Evolutionary conservation across 1,140 invertebrate genomes (phyloP), one percentile per base, ranked within the genome.

Genomic region (Orussus abietinus): DNA sequence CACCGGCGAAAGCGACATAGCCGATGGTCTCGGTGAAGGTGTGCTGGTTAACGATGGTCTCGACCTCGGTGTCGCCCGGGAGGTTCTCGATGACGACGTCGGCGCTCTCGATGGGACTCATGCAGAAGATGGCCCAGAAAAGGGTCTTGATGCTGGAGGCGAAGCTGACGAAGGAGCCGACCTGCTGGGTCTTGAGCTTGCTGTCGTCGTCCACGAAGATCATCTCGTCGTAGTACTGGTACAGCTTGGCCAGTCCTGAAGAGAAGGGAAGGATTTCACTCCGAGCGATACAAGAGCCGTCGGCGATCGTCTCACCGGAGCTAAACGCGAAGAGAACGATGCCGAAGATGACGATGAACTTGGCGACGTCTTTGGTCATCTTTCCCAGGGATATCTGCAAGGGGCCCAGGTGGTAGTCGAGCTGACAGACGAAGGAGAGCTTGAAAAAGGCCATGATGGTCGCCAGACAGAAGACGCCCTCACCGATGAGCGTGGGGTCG

Each of bases 101-200:
- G 9, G 81, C 82, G 17, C 79, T 78, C 55, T 82, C 78, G 32
- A 83, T 63, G 2, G 83, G 78, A 0, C 78, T 75, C 74, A 86
- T 80, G 35, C 84, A 84, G 55, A 88, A 86, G 46, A 88, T 74
- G 0, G 82, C 82, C 85, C 85, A 88, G 61, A 88, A 88, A 18
- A 86, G 71, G 4, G 82, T 86, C 54, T 81, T 83, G 25, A 86
- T 64, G 4, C 83, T 85, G 25, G 74, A 77, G 3, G 44, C 15
- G 30, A 80, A 71, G 37, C 72, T 69, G 2, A 79, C 70, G 49
- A 82, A 82, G 1, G 79, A 81, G 15, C 54, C 59, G 13, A 65
- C 72, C 53, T 78, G 70, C 13, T 59, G 49, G 1, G 44, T 51
- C 30, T 58, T 62, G 14, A 64, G 52, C 41, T 74, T 70, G 34